Evolutionary conservation across 2,113 vertebrate species (phyloP).

Genomic region (Grallaria varia): DNA sequence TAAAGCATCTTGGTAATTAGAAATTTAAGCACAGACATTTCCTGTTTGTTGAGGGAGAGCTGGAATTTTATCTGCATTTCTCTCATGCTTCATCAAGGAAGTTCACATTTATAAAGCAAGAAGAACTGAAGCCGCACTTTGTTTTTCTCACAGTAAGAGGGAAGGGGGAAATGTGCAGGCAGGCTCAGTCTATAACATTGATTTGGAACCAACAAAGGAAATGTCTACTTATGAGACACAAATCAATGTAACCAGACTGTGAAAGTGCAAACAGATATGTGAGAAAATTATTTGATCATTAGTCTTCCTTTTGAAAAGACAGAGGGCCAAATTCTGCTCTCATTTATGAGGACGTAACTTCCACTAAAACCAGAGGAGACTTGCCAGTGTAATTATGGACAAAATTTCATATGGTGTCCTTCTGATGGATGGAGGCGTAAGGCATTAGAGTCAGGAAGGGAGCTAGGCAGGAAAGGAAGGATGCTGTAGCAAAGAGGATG

Average conservation of each 20-base stretch:
- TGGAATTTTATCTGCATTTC: slow-evolving; percentile 41
- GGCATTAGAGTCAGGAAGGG: neutral
- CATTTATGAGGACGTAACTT: neutral
- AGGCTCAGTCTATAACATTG: slow-evolving; percentile 75
- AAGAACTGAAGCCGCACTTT: slow-evolving; percentile 48
- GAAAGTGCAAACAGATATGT: slow-evolving; percentile 80
- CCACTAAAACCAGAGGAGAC: neutral
- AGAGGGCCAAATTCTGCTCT: slow-evolving; percentile 34
- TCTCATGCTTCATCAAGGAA: slow-evolving; percentile 51
- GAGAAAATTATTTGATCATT: slow-evolving; percentile 80
- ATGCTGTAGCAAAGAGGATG: neutral
- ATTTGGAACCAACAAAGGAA: slow-evolving; percentile 82
- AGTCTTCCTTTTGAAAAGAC: slow-evolving; percentile 67
- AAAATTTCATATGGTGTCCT: neutral
- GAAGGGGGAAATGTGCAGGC: slow-evolving; percentile 38
- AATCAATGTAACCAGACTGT: slow-evolving; percentile 80
- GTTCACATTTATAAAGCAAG: slow-evolving; percentile 53
- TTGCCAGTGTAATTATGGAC: neutral
- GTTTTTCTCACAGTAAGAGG: slow-evolving; percentile 48
- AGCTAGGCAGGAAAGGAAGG: neutral
- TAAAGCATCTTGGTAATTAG: slow-evolving; percentile 52
- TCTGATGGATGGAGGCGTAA: slow-evolving; percentile 16
- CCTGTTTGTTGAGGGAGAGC: slow-evolving; percentile 23
- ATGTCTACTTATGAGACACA: slow-evolving; percentile 78
- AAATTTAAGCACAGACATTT: slow-evolving; percentile 24